phyloP scores from a whole-genome alignment of 2,113 vertebrate genomes.

The Maccullochella peelii region DNA sequence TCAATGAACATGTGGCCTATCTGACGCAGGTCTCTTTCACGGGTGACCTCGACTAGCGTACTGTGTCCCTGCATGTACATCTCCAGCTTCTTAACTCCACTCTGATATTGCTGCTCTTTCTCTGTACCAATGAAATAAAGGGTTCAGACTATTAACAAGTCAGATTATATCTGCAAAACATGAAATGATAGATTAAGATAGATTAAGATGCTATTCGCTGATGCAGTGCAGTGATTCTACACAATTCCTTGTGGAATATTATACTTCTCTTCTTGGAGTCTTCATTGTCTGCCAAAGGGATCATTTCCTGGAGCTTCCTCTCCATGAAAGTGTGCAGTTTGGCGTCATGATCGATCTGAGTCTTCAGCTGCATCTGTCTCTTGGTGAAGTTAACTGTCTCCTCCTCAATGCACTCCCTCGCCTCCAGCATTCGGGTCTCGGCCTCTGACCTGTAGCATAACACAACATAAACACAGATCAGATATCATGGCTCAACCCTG shows the following conservation, averaged over 20 bases:
- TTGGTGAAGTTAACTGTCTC: neutral
- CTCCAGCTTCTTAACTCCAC: neutral
- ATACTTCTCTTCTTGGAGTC: conserved; percentile 22
- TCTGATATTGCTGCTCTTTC: neutral
- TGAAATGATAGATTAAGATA: neutral
- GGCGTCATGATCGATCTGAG: neutral
- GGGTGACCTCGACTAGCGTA: neutral
- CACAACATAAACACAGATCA: neutral
- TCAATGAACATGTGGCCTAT: neutral
- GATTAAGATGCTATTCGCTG: neutral
- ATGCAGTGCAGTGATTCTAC: neutral
- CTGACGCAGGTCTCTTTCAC: neutral
- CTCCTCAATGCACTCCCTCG: neutral
- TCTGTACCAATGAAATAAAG: neutral
- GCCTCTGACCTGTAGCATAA: conserved; percentile 4
- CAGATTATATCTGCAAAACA: neutral
- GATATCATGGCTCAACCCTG: neutral
- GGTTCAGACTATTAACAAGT: neutral
- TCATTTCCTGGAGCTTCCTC: neutral
- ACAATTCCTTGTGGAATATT: neutral
- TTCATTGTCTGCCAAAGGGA: neutral
- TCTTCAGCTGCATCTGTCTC: neutral
- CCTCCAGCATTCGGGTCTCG: neutral
- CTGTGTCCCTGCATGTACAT: neutral
- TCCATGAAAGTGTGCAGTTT: conserved; percentile 5